phyloP scores from a whole-genome alignment of 2,888 invertebrate species.

The Alsophila aescularia region DNA sequence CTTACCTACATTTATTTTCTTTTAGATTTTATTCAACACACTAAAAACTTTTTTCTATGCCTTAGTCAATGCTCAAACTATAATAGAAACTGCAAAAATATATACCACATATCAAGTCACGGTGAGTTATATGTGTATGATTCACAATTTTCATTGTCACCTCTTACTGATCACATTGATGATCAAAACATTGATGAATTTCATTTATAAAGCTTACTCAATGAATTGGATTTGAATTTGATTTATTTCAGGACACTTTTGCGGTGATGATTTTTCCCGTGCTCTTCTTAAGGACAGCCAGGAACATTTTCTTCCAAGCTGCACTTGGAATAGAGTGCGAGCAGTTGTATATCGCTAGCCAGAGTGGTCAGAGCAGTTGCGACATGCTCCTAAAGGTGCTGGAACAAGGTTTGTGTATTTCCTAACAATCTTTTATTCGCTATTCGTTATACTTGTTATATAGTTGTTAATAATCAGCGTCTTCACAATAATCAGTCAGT shows the following conservation, averaged over 20 bases:
- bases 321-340: constrained; percentile 1
- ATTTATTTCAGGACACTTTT: background rate
- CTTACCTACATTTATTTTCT: background rate
- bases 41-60: background rate
- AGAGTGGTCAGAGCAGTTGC: background rate
- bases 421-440: too few species aligned
- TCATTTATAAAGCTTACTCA: too few species aligned
- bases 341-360: background rate
- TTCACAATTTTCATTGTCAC: too few species aligned
- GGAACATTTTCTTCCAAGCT: background rate
- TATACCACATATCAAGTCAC: background rate
- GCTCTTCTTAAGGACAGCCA: background rate
- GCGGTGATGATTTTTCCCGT: background rate
- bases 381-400: background rate
- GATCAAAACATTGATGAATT: too few species aligned
- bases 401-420: background rate
- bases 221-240: too few species aligned
- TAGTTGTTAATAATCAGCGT: too few species aligned
- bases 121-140: background rate
- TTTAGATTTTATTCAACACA: background rate
- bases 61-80: background rate
- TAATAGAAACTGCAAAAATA: background rate
- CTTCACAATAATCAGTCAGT: too few species aligned
- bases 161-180: too few species aligned
- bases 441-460: too few species aligned